Evolutionary conservation across 2,113 vertebrate species (phyloP), one percentile per base, ranked within the genome.

Genomic region (Thryonomys swinderianus): DNA sequence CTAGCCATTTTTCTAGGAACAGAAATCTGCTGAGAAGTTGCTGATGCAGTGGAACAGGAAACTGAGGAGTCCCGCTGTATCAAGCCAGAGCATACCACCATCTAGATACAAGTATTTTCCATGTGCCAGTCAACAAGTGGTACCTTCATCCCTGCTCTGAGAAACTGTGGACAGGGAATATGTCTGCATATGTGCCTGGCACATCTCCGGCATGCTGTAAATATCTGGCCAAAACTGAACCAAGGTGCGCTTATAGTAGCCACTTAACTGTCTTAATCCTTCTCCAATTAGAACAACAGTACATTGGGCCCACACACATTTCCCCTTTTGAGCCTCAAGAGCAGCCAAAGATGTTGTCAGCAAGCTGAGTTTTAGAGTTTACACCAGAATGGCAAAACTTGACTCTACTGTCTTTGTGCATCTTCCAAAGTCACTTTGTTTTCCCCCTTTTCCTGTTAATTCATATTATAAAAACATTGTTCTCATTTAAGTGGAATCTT

Each of bases 401-500:
- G 73, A 89, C 18, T 0, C 1, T 89, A 95, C 59, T 91, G 42
- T 4, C 95, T 92, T 34, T 84, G 20, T 82, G 64, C 59, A 21
- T 89, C 61, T 57, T 80, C 74, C 85, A 93, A 97, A 96, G 62
- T 90, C 94, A 83, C 78, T 83, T 96, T 27, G 94, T 96, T 88
- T 30, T 30, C 12, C 92, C 91, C 91, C 18, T 93, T 97, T 97
- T 90, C 61, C 95, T 97, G 92, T 98, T 96, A 97, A 97, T 97
- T 97, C 78, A 94, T 81, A 93, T 96, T 98, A 96, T 91, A 95
- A 97, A 98, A 97, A 94, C 34, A 96, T 95, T 97, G 96, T 96
- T 95, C 51, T 81, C 91, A 67, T 94, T 97, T 89, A 97, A 94
- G 87, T 88, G 92, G 93, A 48, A 88, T 95, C 97, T 95, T 97